Evolutionary conservation across 2,113 vertebrate genomes (phyloP).

Genomic region (Siphamia tubifer): DNA sequence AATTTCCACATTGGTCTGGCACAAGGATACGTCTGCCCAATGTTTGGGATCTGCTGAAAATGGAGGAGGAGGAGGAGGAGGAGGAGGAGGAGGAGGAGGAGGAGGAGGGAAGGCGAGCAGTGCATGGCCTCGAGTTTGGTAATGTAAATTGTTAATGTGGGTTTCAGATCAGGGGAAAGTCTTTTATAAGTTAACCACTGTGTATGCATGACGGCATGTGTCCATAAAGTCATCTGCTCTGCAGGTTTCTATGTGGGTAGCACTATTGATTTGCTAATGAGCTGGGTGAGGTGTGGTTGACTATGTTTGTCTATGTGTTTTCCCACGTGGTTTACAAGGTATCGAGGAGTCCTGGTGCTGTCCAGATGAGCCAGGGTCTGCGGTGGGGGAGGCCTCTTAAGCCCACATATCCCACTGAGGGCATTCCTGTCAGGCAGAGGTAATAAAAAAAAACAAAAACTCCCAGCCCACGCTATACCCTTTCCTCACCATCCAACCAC

Average conservation of each 20-base stretch:
- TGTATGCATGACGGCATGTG: constrained; percentile 38
- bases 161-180: constrained; percentile 59
- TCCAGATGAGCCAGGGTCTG: constrained; percentile 67
- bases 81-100: no score
- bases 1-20: constrained; percentile 69
- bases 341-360: constrained; percentile 59
- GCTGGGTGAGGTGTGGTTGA: constrained; percentile 63
- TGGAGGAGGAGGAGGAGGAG: constrained; percentile 5
- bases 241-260: constrained; percentile 55
- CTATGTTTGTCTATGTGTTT: constrained; percentile 68
- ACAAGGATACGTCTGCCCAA: constrained; percentile 42
- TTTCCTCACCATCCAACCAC: constrained; percentile 47
- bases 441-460: constrained; percentile 57
- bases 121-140: constrained; percentile 31
- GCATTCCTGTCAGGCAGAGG: constrained; percentile 61
- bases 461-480: constrained; percentile 36
- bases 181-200: constrained; percentile 53
- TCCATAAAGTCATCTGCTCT: constrained; percentile 63
- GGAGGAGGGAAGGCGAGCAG: constrained; percentile 19
- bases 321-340: constrained; percentile 63
- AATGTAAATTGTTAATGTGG: constrained; percentile 65
- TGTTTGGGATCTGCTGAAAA: constrained; percentile 45
- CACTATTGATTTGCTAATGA: constrained; percentile 69
- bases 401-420: constrained; percentile 66
- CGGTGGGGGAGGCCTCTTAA: constrained; percentile 56